Base-by-base conservation (phyloP, 2,797 vertebrate species). In the Balearica regulorum region DNA sequence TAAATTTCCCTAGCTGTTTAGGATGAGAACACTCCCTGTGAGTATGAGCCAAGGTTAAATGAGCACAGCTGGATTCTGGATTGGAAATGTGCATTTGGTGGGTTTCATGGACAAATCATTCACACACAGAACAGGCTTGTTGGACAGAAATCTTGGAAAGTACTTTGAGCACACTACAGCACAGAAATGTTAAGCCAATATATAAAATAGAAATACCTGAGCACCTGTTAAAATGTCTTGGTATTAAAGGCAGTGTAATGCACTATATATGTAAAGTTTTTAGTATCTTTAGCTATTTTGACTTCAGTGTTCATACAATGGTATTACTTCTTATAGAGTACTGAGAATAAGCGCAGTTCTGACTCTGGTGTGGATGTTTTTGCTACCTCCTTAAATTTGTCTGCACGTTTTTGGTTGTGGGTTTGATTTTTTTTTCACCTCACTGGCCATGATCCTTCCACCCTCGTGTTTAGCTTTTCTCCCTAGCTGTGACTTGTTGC, bases 41-140 rank as follows among this genome's bases (percentile, higher is more conserved):
- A 3, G 0, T 44, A 20, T 21, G 58, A 96, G 93, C 87, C 93
- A 89, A 83, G 90, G 92, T 95, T 95, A 95, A 96, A 87, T 69
- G 94, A 96, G 90, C 92, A 85, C 95, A 95, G 90, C 88, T 94
- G 95, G 93, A 85, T 84, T 93, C 90, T 92, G 84, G 82, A 72
- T 85, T 93, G 86, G 88, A 89, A 87, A 51, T 78, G 62, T 7
- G 14, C 54, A 17, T 92, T 93, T 85, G 35, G 65, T 90, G 65
- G 54, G 57, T 95, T 94, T 91, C 92, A 93, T 18, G 82, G 81
- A 78, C 81, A 83, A 43, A 85, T 83, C 0, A 0, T 89, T 95
- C 92, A 78, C 80, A 83, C 78, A 46, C 17, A 93, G 66, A 90
- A 68, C 90, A 87, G 68, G 53, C 84, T 91, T 82, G 25, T 69